Base-by-base conservation (phyloP, 2,888 invertebrate species). In the Tetragonula carbonaria region DNA sequence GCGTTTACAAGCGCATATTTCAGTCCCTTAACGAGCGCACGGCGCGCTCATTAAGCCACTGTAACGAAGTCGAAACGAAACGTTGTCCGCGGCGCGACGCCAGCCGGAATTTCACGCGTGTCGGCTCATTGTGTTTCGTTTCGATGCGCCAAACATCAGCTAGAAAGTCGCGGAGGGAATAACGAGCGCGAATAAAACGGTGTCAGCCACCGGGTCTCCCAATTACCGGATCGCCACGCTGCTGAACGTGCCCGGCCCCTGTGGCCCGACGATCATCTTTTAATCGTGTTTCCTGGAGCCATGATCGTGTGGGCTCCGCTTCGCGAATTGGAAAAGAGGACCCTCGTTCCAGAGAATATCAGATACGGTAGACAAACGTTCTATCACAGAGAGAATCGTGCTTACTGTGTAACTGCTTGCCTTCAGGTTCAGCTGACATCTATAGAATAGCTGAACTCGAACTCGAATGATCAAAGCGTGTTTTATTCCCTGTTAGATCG, bases 141-240 rank as follows among this genome's bases (percentile, higher is more conserved):
- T 51, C 86, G 81, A 88, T 78, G 86, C 80, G 86, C 86, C 88
- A 86, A 88, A 88, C 87, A 88, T 88, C 85, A 77, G 86, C 88
- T 72, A 82, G 72, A 38, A 59, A 68, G 74, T 86, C 88, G 86
- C 81, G 88, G 55, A n/a, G 73, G 55, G 70, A 80, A 77, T 84
- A 84, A 80, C 85, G 80, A 84, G 88, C 82, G 79, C 81, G 80
- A 85, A 84, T 91, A 88, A 89, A 90, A 90, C 88, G 86, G 90
- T 87, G 91, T 90, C 90, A 91, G 90, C 88, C 88, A 88, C 88
- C 82, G 82, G 84, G 82, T 86, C 74, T 38, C 86, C 89, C 88
- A 90, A 90, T 90, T 91, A 89, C 88, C 72, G 83, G 72, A 74
- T 76, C 86, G 71, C 80, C 73, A 78, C 71, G 78, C 76, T 77